phyloP scores from a whole-genome alignment of 2,113 vertebrate genomes.

The Terrapene triunguis region DNA sequence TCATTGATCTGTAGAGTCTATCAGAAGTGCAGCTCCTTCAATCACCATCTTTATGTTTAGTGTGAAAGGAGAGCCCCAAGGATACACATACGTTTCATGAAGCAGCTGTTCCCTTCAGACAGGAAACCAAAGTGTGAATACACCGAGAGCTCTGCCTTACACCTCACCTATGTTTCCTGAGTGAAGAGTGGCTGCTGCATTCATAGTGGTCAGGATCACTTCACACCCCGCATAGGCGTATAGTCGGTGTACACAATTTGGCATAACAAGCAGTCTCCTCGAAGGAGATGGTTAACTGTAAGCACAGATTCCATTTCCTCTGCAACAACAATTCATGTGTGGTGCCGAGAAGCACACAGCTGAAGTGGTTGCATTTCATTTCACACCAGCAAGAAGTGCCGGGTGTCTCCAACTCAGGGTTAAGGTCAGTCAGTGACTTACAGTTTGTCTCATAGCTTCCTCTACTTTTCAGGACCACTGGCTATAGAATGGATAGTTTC shows the following conservation, averaged over 20 bases:
- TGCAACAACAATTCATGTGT: neutral
- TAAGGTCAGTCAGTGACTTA: neutral
- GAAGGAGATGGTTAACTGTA: neutral
- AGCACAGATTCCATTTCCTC: neutral
- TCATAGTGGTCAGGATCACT: neutral
- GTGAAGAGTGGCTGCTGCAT: neutral
- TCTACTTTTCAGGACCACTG: neutral
- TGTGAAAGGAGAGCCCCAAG: neutral
- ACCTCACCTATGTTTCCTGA: neutral
- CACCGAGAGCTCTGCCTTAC: neutral
- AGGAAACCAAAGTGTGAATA: neutral
- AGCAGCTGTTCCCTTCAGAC: neutral
- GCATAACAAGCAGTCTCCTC: neutral
- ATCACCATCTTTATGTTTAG: neutral
- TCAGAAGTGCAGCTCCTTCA: neutral
- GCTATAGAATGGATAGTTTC: neutral
- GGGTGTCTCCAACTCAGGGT: neutral
- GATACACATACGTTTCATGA: neutral
- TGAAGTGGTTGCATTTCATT: neutral
- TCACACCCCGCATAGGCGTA: neutral
- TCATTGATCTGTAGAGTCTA: neutral
- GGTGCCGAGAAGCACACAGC: neutral
- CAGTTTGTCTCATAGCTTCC: neutral
- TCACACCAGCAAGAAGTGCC: neutral
- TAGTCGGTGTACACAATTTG: fast-evolving